Evolutionary conservation across 2,797 vertebrate species (phyloP).

Genomic region (Tapera naevia): DNA sequence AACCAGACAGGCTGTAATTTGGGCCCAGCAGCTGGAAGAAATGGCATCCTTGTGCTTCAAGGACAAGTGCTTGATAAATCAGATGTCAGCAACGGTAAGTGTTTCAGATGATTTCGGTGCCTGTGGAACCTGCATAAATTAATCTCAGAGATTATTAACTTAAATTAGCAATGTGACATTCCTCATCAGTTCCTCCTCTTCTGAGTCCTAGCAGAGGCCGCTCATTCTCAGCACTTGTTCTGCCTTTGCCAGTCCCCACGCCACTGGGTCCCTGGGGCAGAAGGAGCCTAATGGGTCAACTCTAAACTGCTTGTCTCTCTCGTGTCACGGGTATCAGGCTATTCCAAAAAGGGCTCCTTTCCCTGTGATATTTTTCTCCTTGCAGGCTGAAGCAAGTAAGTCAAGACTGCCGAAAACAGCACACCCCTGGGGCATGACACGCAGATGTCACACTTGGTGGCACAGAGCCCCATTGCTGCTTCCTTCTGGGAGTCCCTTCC

Average conservation of each 20-base stretch:
- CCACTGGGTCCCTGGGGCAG: not conserved
- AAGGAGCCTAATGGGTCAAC: not conserved
- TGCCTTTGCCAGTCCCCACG: not conserved
- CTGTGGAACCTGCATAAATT: not conserved
- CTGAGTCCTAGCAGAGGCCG: not conserved
- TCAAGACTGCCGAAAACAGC: not conserved
- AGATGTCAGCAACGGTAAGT: slow-evolving; percentile 81
- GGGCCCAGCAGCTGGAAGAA: slow-evolving; percentile 83
- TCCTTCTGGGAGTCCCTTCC: not conserved
- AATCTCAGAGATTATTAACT: not conserved
- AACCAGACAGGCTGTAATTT: slow-evolving; percentile 79
- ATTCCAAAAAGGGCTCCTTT: not conserved
- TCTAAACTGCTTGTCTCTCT: not conserved
- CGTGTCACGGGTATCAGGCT: rapidly evolving
- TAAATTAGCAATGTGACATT: not conserved
- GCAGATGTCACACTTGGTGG: not conserved
- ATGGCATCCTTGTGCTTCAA: slow-evolving; percentile 81
- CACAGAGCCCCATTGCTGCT: not conserved
- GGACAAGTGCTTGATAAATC: slow-evolving; percentile 82
- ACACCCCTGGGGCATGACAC: not conserved
- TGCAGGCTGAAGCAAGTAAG: not conserved
- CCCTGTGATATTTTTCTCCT: not conserved
- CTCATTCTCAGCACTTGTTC: not conserved
- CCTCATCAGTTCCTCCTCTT: not conserved
- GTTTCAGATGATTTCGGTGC: not conserved